Conservation (phyloP, 2,113 vertebrate genomes). For the Eretmochelys imbricata region DNA sequence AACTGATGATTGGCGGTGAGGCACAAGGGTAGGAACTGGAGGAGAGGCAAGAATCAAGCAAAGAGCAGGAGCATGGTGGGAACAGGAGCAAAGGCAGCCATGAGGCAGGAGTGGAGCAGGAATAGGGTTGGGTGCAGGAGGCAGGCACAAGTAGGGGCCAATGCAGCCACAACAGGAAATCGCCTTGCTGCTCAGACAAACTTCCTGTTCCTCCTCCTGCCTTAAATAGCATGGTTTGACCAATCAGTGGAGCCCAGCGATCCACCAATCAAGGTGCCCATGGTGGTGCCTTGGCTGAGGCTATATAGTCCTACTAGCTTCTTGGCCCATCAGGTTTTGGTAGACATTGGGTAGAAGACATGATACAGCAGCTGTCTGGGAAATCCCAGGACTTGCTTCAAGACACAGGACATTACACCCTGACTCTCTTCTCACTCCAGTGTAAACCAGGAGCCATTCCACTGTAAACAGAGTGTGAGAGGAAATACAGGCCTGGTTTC, state of each 20-base stretch:
- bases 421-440: neutral
- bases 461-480: slow-evolving; percentile 2
- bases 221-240: neutral
- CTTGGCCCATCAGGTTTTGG: neutral
- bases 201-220: neutral
- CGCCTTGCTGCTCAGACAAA: neutral
- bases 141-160: neutral
- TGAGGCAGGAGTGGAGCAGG: neutral
- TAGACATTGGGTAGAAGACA: neutral
- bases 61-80: neutral
- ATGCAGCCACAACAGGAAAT: neutral
- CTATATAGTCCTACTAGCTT: neutral
- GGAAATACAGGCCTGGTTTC: neutral
- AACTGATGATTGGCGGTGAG: neutral
- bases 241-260: neutral
- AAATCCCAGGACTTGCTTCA: neutral
- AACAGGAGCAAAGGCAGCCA: neutral
- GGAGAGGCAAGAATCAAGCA: neutral
- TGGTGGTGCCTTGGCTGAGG: neutral
- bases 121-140: neutral
- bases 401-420: neutral
- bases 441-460: neutral
- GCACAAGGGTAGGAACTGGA: neutral
- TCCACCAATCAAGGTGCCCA: neutral
- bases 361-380: neutral